Conservation (phyloP, 2,113 vertebrate genomes). For the Nanorana parkeri region DNA sequence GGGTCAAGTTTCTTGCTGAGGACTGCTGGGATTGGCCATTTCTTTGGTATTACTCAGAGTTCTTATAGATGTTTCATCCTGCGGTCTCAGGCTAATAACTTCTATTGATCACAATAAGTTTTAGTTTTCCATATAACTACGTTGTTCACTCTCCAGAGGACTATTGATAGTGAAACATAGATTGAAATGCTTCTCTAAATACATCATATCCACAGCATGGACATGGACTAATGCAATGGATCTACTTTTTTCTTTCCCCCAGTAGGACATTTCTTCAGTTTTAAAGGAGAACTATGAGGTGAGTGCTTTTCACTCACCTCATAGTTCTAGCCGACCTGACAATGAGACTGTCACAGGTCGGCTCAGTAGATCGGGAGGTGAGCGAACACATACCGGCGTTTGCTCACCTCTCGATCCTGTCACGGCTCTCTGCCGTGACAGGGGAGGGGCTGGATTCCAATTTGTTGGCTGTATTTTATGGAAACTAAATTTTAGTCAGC, state of each 20-base stretch:
- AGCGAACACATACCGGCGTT: too few species aligned
- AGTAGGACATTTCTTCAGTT: background rate
- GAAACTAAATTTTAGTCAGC: too few species aligned
- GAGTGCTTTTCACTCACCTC: too few species aligned
- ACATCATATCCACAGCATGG: slow-evolving; percentile 6
- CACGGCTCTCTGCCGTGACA: too few species aligned
- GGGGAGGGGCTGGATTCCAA: too few species aligned
- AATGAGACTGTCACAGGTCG: too few species aligned
- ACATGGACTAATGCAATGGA: background rate
- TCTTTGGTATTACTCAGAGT: slow-evolving; percentile 24
- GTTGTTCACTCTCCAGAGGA: slow-evolving; percentile 3
- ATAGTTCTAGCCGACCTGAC: too few species aligned
- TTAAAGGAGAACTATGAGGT: too few species aligned
- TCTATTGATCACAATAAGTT: slow-evolving; percentile 21
- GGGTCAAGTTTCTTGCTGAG: background rate
- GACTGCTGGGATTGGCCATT: slow-evolving; percentile 8
- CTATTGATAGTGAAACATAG: slow-evolving; percentile 3
- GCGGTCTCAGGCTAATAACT: slow-evolving; percentile 16
- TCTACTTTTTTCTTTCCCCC: background rate
- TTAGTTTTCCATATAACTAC: slow-evolving; percentile 11
- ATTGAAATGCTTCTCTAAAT: slow-evolving; percentile 25
- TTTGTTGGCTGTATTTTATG: too few species aligned
- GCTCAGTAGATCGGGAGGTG: too few species aligned
- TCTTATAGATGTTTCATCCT: slow-evolving; percentile 21
- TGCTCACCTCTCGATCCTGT: too few species aligned